Evolutionary conservation across 2,888 invertebrate species (phyloP).

Genomic region (Tetheella fluctuosa): DNA sequence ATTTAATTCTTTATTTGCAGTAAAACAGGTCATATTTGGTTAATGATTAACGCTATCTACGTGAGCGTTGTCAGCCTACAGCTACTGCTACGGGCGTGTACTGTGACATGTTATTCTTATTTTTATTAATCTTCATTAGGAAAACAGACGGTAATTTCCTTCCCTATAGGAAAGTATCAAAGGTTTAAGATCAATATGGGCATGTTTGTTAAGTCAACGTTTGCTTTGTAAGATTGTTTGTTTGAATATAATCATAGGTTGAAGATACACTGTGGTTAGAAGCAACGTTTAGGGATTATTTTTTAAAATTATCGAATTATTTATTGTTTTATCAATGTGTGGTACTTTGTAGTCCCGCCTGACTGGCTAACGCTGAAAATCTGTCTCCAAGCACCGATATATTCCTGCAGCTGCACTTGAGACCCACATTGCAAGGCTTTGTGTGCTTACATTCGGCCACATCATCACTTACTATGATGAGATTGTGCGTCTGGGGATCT

Average conservation of each 20-base stretch:
- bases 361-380: no score
- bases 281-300: no score
- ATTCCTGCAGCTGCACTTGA: no score
- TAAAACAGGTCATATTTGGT: background rate
- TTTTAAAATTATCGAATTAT: no score
- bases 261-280: no score
- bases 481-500: no score
- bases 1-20: constrained; percentile 1
- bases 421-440: no score
- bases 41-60: constrained; percentile 5
- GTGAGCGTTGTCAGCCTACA: background rate
- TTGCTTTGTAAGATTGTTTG: background rate
- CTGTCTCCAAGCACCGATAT: no score
- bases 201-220: background rate
- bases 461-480: no score
- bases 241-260: background rate
- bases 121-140: background rate
- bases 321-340: no score
- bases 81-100: constrained; percentile 1
- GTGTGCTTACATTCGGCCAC: no score
- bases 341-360: no score
- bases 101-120: background rate
- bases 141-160: background rate
- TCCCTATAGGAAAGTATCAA: background rate
- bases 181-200: background rate